Evolutionary conservation across 2,888 invertebrate species (phyloP).

Genomic region (Ormyrus thymus): DNA sequence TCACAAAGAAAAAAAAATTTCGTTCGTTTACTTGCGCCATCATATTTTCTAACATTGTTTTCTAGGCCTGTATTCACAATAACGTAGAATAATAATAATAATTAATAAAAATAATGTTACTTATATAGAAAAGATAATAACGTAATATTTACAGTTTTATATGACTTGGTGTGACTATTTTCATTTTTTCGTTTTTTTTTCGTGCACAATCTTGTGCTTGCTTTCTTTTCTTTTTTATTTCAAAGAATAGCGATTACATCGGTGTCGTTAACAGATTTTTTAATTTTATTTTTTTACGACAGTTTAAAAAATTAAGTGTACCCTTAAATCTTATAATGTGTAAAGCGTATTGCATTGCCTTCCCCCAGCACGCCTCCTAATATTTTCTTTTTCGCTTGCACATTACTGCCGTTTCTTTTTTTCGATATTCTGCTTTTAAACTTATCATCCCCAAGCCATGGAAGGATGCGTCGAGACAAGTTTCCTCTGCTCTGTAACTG

Average conservation of each 20-base stretch:
- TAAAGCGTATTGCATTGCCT: constrained; percentile 84
- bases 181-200: constrained; percentile 64
- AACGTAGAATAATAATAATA: constrained; percentile 53
- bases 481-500: constrained; percentile 11
- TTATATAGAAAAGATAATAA: constrained; percentile 54
- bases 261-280: constrained; percentile 52
- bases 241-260: constrained; percentile 52
- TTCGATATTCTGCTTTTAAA: constrained; percentile 19
- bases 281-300: constrained; percentile 55
- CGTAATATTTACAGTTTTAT: constrained; percentile 70
- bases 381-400: constrained; percentile 50
- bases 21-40: constrained; percentile 22
- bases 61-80: constrained; percentile 40
- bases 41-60: constrained; percentile 41
- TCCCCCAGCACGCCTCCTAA: constrained; percentile 77
- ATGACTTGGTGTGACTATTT: constrained; percentile 76
- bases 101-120: constrained; percentile 55
- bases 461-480: constrained; percentile 44
- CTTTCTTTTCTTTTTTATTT: constrained; percentile 43
- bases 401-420: constrained; percentile 47
- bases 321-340: constrained; percentile 72
- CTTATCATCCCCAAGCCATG: constrained; percentile 15
- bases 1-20: constrained; percentile 30
- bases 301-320: constrained; percentile 66
- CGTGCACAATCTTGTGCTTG: constrained; percentile 56